These are phyloP conservation scores for Strongylocentrotus purpuratus DNA, from an alignment of 35 echinoderm and acorn worm species.

Conservation along the genomic window DNA sequence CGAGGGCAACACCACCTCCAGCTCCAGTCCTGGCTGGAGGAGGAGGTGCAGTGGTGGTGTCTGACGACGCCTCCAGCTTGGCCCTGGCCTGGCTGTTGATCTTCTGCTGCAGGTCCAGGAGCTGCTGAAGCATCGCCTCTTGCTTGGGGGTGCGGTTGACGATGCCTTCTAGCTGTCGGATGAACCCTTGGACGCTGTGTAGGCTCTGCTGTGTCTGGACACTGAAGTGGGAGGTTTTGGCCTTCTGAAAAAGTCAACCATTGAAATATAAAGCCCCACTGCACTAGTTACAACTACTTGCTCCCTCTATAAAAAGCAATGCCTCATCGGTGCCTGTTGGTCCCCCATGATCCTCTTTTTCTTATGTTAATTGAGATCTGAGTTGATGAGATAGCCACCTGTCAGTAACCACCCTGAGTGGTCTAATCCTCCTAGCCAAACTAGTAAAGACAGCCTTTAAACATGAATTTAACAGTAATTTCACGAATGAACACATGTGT, in stretches of 20 bases:
- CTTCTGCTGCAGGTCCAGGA: constrained; percentile 66
- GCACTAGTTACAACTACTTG: too few relatives aligned
- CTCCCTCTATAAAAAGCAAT: too few relatives aligned
- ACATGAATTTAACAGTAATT: too few relatives aligned
- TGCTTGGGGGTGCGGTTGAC: constrained; percentile 53
- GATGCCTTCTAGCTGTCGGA: constrained; percentile 58
- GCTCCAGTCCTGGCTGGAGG: not conserved
- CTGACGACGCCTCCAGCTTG: not conserved
- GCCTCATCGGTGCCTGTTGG: too few relatives aligned
- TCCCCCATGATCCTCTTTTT: too few relatives aligned
- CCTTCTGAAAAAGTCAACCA: not conserved
- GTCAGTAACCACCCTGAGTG: too few relatives aligned
- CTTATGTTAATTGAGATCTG: too few relatives aligned
- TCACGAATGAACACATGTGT: too few relatives aligned
- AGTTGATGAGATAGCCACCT: too few relatives aligned
- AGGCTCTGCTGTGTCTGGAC: constrained; percentile 77
- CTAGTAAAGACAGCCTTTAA: too few relatives aligned
- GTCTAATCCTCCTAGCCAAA: too few relatives aligned
- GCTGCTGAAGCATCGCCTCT: constrained; percentile 74
- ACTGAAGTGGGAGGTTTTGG: constrained; percentile 53
- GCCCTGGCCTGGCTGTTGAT: constrained; percentile 53
- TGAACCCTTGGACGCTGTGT: constrained; percentile 73
- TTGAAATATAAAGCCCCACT: too few relatives aligned
- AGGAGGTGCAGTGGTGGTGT: not conserved
- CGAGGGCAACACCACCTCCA: not conserved